phyloP scores from a whole-genome alignment of 2,113 vertebrate species.

The Campylomormyrus numenius region DNA sequence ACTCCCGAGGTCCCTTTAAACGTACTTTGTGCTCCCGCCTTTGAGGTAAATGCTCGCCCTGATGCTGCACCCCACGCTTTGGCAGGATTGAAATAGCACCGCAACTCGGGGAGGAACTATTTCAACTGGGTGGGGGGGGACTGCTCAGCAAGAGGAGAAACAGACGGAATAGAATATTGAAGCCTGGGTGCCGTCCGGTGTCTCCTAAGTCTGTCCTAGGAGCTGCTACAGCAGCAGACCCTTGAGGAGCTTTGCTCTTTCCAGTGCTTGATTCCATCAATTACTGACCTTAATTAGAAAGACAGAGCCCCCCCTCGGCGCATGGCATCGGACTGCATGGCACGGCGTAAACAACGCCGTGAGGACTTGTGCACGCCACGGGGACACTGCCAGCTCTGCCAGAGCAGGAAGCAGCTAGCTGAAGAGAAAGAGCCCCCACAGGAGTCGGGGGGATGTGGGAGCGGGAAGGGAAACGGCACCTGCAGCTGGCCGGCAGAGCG shows the following conservation, averaged over 20 bases:
- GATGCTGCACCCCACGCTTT: slow-evolving; percentile 52
- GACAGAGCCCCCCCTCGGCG: slow-evolving; percentile 50
- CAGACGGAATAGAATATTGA: slow-evolving; percentile 10
- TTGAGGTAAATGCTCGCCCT: slow-evolving; percentile 58
- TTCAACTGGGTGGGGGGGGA: slow-evolving; percentile 41
- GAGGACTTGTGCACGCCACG: slow-evolving; percentile 27
- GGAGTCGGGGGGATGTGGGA: neutral
- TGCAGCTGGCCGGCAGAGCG: slow-evolving; percentile 86
- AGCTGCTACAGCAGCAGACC: slow-evolving; percentile 63
- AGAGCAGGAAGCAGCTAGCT: neutral
- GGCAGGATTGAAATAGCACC: neutral
- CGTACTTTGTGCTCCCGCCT: slow-evolving; percentile 34
- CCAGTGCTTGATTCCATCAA: slow-evolving; percentile 75
- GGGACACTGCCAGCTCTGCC: slow-evolving; percentile 23
- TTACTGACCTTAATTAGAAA: slow-evolving; percentile 83
- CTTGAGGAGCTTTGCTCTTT: slow-evolving; percentile 52
- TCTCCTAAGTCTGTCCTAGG: slow-evolving; percentile 73
- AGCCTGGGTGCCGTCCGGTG: slow-evolving; percentile 70
- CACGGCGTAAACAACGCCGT: too few species aligned
- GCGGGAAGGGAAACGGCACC: slow-evolving; percentile 31
- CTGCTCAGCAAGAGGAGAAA: too few species aligned
- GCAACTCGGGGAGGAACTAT: neutral
- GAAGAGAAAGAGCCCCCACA: too few species aligned
- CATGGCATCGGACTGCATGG: too few species aligned
- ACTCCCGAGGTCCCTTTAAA: neutral